Evolutionary conservation across 2,888 invertebrate genomes (phyloP), one percentile per base, ranked within the genome.

Genomic region (Noctua pronuba): DNA sequence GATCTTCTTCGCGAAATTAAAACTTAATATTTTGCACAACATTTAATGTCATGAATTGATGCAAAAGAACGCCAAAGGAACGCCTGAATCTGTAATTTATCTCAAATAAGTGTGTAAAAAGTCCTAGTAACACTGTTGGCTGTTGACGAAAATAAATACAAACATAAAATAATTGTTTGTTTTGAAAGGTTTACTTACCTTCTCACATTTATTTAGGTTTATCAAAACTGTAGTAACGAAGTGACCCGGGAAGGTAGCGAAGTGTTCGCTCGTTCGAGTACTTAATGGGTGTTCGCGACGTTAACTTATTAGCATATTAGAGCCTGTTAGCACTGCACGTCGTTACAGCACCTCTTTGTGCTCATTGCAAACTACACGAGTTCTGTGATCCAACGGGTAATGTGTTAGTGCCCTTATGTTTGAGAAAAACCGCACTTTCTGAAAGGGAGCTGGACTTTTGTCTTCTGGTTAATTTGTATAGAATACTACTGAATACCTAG

Each of bases 281-380:
- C 41, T 65, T 41, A 70, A 80, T 69, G 62, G 58, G 35, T 64
- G 77, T 64, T 76, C 66, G 60, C 66, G 60, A 72, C 41, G 70
- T 73, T 60, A 82, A 73, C 78, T 78, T 82, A 88, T 84, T 86
- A 82, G 77, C 86, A 80, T 80, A 76, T 76, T 80, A 70, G 73
- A 82, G 66, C 52, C 67, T 52, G 71, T 74, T 66, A 55, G 52
- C 28, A 62, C 62, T 80, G 72, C 62, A 49, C 69, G 49, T 73
- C 44, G 49, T 68, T 58, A 18, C 60, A 58, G 41, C 60, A 31
- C 31, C 38, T 73, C 41, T 65, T 71, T 52, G 75, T 71, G 65
- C 62, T 77, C 64, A 49, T 64, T 73, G 35, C 58, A 66, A 73
- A 73, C 78, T 69, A 75, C 55, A 67, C 10, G 16, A 73, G 65